phyloP scores from a whole-genome alignment of 2,113 vertebrate species.

The Solenodon paradoxus region DNA sequence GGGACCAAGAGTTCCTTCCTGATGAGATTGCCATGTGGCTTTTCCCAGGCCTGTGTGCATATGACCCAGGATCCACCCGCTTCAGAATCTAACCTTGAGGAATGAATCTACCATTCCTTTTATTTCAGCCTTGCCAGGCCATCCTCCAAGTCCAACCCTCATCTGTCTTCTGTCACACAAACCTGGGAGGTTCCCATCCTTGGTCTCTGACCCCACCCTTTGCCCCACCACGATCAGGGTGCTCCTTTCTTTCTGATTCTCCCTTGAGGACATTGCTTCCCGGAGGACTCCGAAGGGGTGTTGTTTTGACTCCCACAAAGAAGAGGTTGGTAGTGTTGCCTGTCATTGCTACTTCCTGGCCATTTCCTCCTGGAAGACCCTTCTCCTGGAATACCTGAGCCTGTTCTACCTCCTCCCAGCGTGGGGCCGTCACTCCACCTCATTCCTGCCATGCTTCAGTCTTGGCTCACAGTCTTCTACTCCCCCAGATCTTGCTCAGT shows the following conservation, averaged over 20 bases:
- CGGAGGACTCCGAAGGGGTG: not conserved
- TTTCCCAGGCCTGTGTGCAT: not conserved
- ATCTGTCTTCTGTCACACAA: not conserved
- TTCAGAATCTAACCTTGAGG: not conserved
- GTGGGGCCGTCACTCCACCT: not conserved
- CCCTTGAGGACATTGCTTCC: not conserved
- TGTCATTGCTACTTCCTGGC: not conserved
- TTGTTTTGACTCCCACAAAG: not conserved
- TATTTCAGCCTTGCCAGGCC: not conserved
- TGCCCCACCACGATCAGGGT: not conserved
- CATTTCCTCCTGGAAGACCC: not conserved
- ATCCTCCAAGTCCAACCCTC: not conserved
- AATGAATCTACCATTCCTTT: not conserved
- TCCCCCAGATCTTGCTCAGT: not conserved
- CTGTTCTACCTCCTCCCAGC: not conserved
- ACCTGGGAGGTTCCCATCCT: not conserved
- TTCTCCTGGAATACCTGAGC: no score
- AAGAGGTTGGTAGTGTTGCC: not conserved
- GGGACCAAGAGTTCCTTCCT: not conserved
- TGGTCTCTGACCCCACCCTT: not conserved
- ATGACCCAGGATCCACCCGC: not conserved
- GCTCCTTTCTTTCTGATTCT: not conserved
- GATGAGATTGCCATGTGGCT: not conserved
- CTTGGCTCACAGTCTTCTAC: not conserved
- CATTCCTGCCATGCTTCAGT: conserved; percentile 13